Conservation (phyloP, 2,888 invertebrate genomes). For the Platynereis dumerilii region DNA sequence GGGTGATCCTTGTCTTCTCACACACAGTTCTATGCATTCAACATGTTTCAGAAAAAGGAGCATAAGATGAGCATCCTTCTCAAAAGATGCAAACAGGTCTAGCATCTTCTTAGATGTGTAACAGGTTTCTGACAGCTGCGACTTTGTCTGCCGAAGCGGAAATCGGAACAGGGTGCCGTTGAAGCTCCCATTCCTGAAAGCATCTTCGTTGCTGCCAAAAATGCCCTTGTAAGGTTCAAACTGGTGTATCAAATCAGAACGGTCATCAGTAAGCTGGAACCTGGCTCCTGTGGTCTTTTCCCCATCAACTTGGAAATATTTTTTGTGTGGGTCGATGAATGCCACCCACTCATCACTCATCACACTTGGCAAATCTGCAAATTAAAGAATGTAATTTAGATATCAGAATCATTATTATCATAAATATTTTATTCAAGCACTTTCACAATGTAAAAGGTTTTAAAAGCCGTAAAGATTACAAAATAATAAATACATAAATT, state of each 20-base stretch:
- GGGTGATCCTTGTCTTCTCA: conserved; percentile 7
- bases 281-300: conserved; percentile 36
- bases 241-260: conserved; percentile 31
- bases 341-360: conserved; percentile 48
- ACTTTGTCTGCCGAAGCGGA: conserved; percentile 45
- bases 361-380: conserved; percentile 3
- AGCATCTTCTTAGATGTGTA: conserved; percentile 42
- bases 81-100: conserved; percentile 44
- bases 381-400: not conserved
- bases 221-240: conserved; percentile 41
- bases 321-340: conserved; percentile 51
- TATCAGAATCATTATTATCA: no score
- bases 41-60: conserved; percentile 52
- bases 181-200: conserved; percentile 39
- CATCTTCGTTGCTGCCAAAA: conserved; percentile 38
- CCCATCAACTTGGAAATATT: conserved; percentile 36
- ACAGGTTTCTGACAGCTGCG: conserved; percentile 44
- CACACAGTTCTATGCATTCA: conserved; percentile 40
- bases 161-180: conserved; percentile 56
- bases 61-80: conserved; percentile 42
- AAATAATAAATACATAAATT: no score
- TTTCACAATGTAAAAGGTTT: no score
- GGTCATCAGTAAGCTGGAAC: conserved; percentile 32
- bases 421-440: no score
- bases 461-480: no score